Base-by-base conservation (phyloP, 2,797 vertebrate species). In the Sebastes diploproa region DNA sequence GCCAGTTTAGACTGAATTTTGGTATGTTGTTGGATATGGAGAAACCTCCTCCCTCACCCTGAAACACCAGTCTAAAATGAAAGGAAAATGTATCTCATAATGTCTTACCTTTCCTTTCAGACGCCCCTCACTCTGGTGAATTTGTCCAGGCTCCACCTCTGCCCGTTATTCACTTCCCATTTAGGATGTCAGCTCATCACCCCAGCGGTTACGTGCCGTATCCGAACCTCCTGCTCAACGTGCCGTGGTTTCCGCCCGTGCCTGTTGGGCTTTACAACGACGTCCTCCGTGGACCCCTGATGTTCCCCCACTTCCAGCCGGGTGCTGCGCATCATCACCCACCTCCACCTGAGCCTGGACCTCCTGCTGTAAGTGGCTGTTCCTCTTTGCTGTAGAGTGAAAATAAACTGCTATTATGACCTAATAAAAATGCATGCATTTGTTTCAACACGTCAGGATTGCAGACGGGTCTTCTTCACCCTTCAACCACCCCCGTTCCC, bases 291-390 rank as follows among this genome's bases (percentile, higher is more conserved):
- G 59, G 74, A 27, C 54, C 78, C 6, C n/a, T 55, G 4, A 50
- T 83, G 55, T 8, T 81, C 20, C 61, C 77, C 7, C 60, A 52
- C 4, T 11, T 67, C 42, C 74, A 77, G 59, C 13, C 52, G 1
- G 11, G 23, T 2, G 38, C 25, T 3, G 1, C 14, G 5, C 36
- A 38, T 38, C 16, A 20, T 9, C 52, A 54, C 62, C 75, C 54
- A 2, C 20, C 83, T 25, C 52, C 55, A 11, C 25, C 29, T 22
- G 30, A 50, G 30, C 6, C 63, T 22, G 22, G 4, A 4, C 73
- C 46, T 29, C 20, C 69, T 27, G 62, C 69, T 77, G 82, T 91
- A 32, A 81, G 89, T 22, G 2, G n/a, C 10, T 2, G 2, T 7
- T 63, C 63, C 7, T 75, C 27, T 70, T 8, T 50, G 54, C 73